Base-by-base conservation (phyloP, 2,888 invertebrate genomes). In the Amphipoea oculea region DNA sequence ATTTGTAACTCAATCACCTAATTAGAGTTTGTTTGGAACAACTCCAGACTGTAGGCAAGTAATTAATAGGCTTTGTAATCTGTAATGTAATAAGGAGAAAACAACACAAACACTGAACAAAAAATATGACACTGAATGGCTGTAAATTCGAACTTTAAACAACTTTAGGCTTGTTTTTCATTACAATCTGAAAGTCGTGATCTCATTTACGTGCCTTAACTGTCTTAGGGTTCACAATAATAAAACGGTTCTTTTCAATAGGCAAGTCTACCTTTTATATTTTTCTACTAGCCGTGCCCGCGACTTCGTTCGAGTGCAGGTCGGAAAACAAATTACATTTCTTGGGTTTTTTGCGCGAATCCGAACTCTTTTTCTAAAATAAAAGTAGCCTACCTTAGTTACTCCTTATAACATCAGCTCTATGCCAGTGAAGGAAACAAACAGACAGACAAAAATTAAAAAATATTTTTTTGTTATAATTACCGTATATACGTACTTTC, bases 1-100 rank as follows among this genome's bases (percentile, higher is more conserved):
- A 93, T 94, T 95, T 93, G 94, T 94, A 95, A 95, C 94, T 94
- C 93, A 94, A 95, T 95, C 93, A 92, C 90, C 93, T 94, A 94
- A 95, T 95, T 94, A 94, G 92, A 93, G 89, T 93, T 94, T 95
- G 95, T 95, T 93, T 89, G 89, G 85, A 93, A 92, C 92, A 93
- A 91, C 91, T 91, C 86, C 88, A 89, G 89, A 90, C 88, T 88
- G 91, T 90, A 91, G 83, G 83, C 87, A 83, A 87, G 91, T 93
- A 95, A 94, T 94, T 93, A 93, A 92, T 91, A 91, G 89, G 88
- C 88, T 88, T 88, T 89, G 88, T 87, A 80, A 86, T 83, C 78
- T 72, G 75, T 84, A 89, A 87, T 85, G 77, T 87, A 83, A 82
- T 83, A 83, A 83, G 73, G 82, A 78, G 77, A 76, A 82, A 76